Evolutionary conservation across 1,140 invertebrate species (phyloP), one percentile per base, ranked within the genome.

Genomic region (Luehdorfia chinensis): DNA sequence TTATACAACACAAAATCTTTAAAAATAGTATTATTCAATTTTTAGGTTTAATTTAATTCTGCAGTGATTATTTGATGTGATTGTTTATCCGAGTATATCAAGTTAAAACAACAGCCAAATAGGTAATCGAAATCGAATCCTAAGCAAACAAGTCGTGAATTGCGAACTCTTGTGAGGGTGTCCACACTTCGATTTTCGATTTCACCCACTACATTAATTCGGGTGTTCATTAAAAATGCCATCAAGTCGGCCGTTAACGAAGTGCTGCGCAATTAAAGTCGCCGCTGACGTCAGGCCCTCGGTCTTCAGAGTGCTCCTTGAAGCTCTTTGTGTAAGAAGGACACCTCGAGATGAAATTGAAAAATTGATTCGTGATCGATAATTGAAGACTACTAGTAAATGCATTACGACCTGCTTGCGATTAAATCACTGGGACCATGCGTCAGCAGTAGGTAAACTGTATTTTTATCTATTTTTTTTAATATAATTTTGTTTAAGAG

Each of bases 211-310:
- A 86, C 83, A 86, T 86, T 86, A 86, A 86, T 77, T 86, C 83
- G 79, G 75, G 75, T 75, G 77, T 84, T 86, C 83, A 86, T 86
- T 86, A 86, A 84, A 86, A 84, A 86, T 86, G 77, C 83, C 76
- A 86, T 84, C 83, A 83, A 78, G 77, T 70, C 73, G 66, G 47
- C 70, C 72, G 71, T 78, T 86, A 86, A 84, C 79, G 83, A 86
- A 86, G 81, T 85, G 79, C 66, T 76, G 64, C 59, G 72, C 79
- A 86, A 86, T 86, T 86, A 84, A 80, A 83, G 78, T 77, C 77
- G 79, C 71, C 71, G 76, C 75, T 84, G 79, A 83, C 79, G 77
- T 77, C 76, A 77, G 69, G 66, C 75, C 74, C 75, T 73, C 56
- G 53, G 56, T 56, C 56, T 55, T 51, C 61, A 48, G 49, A 69